Conservation (phyloP, 2,888 invertebrate species). For the Drosophila flavopinicola region DNA sequence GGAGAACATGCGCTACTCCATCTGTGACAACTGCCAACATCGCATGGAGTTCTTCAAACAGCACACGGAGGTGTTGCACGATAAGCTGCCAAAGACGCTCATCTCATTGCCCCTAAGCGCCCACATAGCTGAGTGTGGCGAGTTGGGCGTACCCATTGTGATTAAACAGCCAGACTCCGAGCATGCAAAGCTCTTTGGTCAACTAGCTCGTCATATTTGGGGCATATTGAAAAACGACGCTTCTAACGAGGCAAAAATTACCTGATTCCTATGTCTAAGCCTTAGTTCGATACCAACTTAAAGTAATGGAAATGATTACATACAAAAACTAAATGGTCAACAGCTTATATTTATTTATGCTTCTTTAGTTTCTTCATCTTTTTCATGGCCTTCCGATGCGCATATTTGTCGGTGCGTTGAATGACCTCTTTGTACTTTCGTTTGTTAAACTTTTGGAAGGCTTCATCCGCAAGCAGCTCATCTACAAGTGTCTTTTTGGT, state of each 20-base stretch:
- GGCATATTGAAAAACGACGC: slow-evolving; percentile 15
- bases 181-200: slow-evolving; percentile 71
- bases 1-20: slow-evolving; percentile 94
- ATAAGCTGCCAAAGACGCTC: slow-evolving; percentile 86
- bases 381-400: slow-evolving; percentile 90
- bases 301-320: not conserved
- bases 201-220: slow-evolving; percentile 52
- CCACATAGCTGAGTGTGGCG: slow-evolving; percentile 82
- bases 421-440: slow-evolving; percentile 91
- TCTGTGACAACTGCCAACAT: slow-evolving; percentile 91
- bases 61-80: not conserved
- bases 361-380: slow-evolving; percentile 87
- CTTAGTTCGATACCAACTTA: not conserved
- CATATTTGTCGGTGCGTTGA: slow-evolving; percentile 87
- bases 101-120: slow-evolving; percentile 85
- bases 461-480: slow-evolving; percentile 95
- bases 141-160: slow-evolving; percentile 81
- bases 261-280: not conserved
- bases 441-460: slow-evolving; percentile 92
- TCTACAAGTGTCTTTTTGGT: slow-evolving; percentile 96
- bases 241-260: slow-evolving; percentile 6
- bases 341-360: slow-evolving; percentile 67
- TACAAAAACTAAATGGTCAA: not conserved
- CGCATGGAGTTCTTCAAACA: slow-evolving; percentile 90
- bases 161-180: slow-evolving; percentile 78